Evolutionary conservation across 2,888 invertebrate genomes (phyloP).

Genomic region (Drosophila melanocephala): DNA sequence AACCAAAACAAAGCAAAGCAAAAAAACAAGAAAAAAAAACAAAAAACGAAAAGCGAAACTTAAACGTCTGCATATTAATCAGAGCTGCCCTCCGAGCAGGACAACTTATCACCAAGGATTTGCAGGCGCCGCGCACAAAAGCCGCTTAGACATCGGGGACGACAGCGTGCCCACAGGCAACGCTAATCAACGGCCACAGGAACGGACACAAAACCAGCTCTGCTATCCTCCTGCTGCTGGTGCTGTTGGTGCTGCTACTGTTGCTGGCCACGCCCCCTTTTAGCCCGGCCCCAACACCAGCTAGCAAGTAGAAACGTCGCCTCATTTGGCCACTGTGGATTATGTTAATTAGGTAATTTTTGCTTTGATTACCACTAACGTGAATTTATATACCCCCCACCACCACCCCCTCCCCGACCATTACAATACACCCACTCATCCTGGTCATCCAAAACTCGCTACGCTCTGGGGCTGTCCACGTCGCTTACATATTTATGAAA

Average conservation of each 20-base stretch:
- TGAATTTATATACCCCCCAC: slow-evolving; percentile 36
- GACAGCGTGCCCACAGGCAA: slow-evolving; percentile 39
- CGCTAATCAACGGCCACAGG: slow-evolving; percentile 73
- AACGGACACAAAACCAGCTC: slow-evolving; percentile 25
- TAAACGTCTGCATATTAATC: slow-evolving; percentile 80
- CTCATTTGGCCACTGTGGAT: slow-evolving; percentile 82
- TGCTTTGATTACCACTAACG: slow-evolving; percentile 79
- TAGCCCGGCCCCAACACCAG: slow-evolving; percentile 16
- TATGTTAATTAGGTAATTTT: slow-evolving; percentile 83
- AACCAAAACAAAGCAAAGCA: slow-evolving; percentile 19
- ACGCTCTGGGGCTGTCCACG: slow-evolving; percentile 33
- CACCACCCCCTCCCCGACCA: neutral
- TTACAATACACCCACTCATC: neutral
- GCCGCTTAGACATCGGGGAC: slow-evolving; percentile 56
- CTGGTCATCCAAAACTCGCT: neutral
- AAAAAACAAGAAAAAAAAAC: neutral
- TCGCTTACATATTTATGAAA: slow-evolving; percentile 79
- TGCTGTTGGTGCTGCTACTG: slow-evolving; percentile 6
- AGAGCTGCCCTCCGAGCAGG: slow-evolving; percentile 44
- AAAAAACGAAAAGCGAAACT: slow-evolving; percentile 65
- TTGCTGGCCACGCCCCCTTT: slow-evolving; percentile 35
- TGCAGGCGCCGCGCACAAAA: slow-evolving; percentile 45
- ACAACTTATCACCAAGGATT: slow-evolving; percentile 81
- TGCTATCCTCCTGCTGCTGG: neutral
- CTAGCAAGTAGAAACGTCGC: slow-evolving; percentile 50